Base-by-base conservation (phyloP, 2,113 vertebrate genomes). In the Peromyscus leucopus region DNA sequence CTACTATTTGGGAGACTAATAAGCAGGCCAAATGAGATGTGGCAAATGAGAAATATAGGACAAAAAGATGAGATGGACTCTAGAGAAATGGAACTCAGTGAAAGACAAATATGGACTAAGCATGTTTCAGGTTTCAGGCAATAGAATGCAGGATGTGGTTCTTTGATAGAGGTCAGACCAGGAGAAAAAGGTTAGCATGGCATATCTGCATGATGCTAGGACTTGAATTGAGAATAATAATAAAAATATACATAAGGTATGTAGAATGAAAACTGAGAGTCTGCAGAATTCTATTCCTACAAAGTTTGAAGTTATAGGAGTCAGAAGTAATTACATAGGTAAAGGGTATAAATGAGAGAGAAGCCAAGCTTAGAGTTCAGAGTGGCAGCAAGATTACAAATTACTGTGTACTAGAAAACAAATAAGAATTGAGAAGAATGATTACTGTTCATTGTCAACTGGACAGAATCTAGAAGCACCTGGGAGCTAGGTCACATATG, bases 1-100 rank as follows among this genome's bases (percentile, higher is more conserved):
- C 9, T 21, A 93, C 55, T 82, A 90, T 2, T 26, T 82, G 31
- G n/a, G 80, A 87, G 57, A 55, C 42, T 85, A 82, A 78, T 55
- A 74, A 89, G 5, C 2, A 87, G 63, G 80, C 9, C 16, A 76
- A 87, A 94, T 61, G 65, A 78, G 10, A 78, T 75, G 90, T 48
- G 39, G 88, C 15, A 94, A 78, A 61, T 74, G 51, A 97, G 63
- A 94, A 83, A 87, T n/a, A 61, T 24, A 3, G 15, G 51, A 28
- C 15, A 33, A 59, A 91, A 69, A 63, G 87, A 85, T 10, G 8
- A 72, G 15, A n/a, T 74, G 22, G 5, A 57, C n/a, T 83, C 11
- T 46, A 24, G 76, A 76, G 33, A 71, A 61, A 72, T 28, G 74
- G 36, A 90, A 79, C 13, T 42, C 26, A 61, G n/a, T 51, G 6